Percentiles rank a stretch among this genome's conserved stretches.
These are phyloP conservation scores for Microcaecilia unicolor DNA, from an alignment of 2,797 vertebrate genomes.

Conservation along the genomic window DNA sequence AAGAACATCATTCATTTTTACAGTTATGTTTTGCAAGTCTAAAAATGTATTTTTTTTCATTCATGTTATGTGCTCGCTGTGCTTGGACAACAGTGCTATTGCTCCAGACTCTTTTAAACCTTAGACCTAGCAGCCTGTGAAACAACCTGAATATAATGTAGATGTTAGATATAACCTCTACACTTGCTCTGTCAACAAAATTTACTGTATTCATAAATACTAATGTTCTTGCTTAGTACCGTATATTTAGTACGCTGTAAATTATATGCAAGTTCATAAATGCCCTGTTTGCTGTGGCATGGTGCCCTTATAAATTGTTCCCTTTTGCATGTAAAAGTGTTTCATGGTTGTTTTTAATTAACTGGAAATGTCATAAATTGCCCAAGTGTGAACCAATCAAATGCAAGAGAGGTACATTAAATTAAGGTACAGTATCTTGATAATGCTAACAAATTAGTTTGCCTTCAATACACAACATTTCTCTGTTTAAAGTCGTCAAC, in stretches of 20 bases:
- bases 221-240: constrained; percentile 18
- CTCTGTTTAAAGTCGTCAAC: constrained; percentile 28
- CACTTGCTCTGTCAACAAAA: constrained; percentile 24
- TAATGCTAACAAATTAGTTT: constrained; percentile 58
- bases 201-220: constrained; percentile 16
- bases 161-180: constrained; percentile 26
- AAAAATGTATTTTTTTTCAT: too few relatives aligned
- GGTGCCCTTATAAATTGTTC: constrained; percentile 22
- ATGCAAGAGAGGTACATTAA: constrained; percentile 43
- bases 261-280: constrained; percentile 19
- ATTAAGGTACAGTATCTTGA: constrained; percentile 39
- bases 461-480: constrained; percentile 31
- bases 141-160: constrained; percentile 18
- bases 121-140: constrained; percentile 7
- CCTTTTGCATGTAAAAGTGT: constrained; percentile 24
- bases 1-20: too few relatives aligned
- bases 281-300: constrained; percentile 15
- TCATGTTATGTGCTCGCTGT: too few relatives aligned
- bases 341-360: constrained; percentile 51
- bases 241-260: constrained; percentile 29
- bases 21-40: too few relatives aligned
- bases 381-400: constrained; percentile 37
- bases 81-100: too few relatives aligned
- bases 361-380: constrained; percentile 42
- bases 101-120: constrained; percentile 19